Percentiles rank a stretch among this genome's conserved stretches.
These are phyloP conservation scores for Eupithecia insigniata DNA, from an alignment of 2,888 invertebrate genomes.

Conservation along the genomic window DNA sequence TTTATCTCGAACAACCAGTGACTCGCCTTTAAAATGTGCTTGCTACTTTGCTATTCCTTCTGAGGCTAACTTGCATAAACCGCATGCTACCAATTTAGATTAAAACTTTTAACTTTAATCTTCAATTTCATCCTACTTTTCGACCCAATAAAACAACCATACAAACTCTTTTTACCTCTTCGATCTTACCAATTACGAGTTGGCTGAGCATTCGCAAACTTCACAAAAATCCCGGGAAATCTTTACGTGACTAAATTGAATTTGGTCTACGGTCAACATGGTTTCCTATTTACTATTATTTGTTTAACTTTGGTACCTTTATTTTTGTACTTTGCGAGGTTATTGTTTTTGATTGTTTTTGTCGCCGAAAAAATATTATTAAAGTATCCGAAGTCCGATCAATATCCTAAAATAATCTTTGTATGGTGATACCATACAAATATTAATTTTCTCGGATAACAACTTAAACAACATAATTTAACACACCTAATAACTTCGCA, in stretches of 20 bases:
- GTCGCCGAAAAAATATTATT: not conserved
- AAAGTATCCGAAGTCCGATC: too few species aligned
- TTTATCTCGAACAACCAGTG: too few species aligned
- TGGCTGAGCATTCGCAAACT: not conserved
- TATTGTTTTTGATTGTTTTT: not conserved
- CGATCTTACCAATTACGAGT: not conserved
- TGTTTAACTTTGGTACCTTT: conserved; percentile 7
- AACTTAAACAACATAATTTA: too few species aligned
- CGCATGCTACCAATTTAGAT: not conserved
- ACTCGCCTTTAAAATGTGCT: too few species aligned
- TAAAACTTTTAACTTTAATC: not conserved
- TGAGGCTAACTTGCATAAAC: not conserved
- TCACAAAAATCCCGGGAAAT: conserved; percentile 14
- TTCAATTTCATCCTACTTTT: not conserved
- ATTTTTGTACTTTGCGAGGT: not conserved
- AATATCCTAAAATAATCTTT: too few species aligned
- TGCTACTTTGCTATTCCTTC: too few species aligned
- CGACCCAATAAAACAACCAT: not conserved
- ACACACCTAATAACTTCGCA: too few species aligned
- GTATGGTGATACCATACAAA: too few species aligned
- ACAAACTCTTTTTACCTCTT: not conserved
- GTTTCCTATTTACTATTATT: conserved; percentile 12
- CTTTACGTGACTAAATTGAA: conserved; percentile 18
- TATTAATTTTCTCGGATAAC: too few species aligned
- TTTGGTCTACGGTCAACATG: conserved; percentile 11